A percentile compares a stretch with the other conserved stretches of the same genome.
These are phyloP conservation scores for Mus spicilegus DNA, from an alignment of 2,113 vertebrate species.

Conservation along the genomic window DNA sequence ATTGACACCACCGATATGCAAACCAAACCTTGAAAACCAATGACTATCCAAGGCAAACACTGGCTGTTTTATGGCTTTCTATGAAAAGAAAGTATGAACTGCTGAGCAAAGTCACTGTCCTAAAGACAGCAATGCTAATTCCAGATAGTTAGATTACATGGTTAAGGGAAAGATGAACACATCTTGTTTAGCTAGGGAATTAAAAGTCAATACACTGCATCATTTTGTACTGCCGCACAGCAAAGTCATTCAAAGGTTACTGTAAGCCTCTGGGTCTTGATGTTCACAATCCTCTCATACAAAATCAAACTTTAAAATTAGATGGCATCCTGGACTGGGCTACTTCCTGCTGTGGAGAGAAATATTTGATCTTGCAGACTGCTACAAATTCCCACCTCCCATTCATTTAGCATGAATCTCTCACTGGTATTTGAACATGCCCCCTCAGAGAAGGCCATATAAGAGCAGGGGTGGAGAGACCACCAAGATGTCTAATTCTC, in stretches of 20 bases:
- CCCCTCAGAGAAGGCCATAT: constrained; percentile 39
- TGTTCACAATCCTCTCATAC: constrained; percentile 39
- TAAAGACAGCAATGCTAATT: constrained; percentile 21
- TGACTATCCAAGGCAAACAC: not conserved
- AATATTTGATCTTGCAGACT: constrained; percentile 32
- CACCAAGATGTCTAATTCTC: not conserved
- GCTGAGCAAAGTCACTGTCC: not conserved
- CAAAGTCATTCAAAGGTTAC: not conserved
- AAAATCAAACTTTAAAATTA: constrained; percentile 73
- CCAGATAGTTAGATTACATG: not conserved
- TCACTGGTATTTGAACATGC: not conserved
- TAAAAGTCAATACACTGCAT: not conserved
- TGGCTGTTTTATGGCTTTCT: not conserved
- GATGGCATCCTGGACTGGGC: not conserved
- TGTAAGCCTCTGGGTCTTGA: constrained; percentile 18
- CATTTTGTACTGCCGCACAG: not conserved
- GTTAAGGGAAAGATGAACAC: constrained; percentile 8
- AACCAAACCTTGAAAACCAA: constrained; percentile 6
- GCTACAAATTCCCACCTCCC: not conserved
- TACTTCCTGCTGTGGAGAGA: constrained; percentile 58
- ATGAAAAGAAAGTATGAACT: not conserved
- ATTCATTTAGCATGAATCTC: not conserved
- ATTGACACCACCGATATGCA: not conserved
- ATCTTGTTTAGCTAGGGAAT: not conserved
- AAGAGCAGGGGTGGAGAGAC: constrained; percentile 5